These are phyloP conservation scores for Apteryx mantelli DNA, from an alignment of 2,113 vertebrate species.

Conservation along the genomic window DNA sequence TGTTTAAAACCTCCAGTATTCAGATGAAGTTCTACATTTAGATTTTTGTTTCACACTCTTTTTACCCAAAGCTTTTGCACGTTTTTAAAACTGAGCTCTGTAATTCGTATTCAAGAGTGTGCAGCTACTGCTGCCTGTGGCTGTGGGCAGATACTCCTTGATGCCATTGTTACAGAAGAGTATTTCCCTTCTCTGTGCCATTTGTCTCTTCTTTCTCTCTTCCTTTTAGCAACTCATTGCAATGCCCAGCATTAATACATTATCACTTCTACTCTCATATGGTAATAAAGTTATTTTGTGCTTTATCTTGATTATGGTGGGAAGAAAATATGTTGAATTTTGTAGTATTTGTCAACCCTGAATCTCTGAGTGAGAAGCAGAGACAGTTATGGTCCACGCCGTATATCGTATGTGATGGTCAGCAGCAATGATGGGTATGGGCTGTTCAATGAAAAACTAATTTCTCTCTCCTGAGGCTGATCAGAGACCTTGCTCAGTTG, in stretches of 20 bases:
- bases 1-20: background rate
- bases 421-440: background rate
- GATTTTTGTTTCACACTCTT: background rate
- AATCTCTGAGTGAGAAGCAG: background rate
- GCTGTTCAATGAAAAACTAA: background rate
- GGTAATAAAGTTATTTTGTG: background rate
- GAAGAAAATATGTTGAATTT: background rate
- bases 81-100: background rate
- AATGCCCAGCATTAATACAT: background rate
- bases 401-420: background rate
- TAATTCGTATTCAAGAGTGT: accelerated
- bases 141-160: background rate
- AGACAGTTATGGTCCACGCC: background rate
- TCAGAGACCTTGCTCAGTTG: background rate
- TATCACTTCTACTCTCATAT: too few species aligned
- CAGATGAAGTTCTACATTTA: background rate
- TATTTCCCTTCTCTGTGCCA: background rate
- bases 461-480: background rate
- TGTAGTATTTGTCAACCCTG: background rate
- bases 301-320: background rate
- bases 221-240: background rate
- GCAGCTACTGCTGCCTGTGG: background rate
- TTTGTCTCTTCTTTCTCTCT: background rate
- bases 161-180: background rate
- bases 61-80: background rate